These are phyloP conservation scores for Cataglyphis albicans DNA, from an alignment of 2,888 invertebrate genomes.

Conservation along the genomic window DNA sequence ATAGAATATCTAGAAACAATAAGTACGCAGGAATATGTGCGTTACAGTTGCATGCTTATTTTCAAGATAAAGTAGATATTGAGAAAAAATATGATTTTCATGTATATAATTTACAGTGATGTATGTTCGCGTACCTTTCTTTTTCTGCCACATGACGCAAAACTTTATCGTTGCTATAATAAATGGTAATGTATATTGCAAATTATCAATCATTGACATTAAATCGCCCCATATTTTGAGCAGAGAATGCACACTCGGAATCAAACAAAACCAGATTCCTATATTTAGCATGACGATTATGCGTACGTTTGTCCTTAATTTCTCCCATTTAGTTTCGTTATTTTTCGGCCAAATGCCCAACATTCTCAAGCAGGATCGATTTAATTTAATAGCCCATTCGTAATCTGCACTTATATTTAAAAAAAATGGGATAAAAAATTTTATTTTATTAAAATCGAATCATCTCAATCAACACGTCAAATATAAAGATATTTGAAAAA, in stretches of 20 bases:
- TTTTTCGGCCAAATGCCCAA: constrained; percentile 25
- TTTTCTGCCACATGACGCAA: neutral
- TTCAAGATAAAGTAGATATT: neutral
- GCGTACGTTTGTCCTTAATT: neutral
- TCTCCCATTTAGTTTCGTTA: neutral
- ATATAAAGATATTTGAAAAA: neutral
- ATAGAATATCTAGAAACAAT: neutral
- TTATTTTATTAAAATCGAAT: neutral
- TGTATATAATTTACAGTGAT: neutral
- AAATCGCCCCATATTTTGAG: constrained; percentile 6
- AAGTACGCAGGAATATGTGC: neutral
- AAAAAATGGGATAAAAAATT: neutral
- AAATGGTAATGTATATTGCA: constrained; percentile 12
- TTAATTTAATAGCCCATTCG: constrained; percentile 31
- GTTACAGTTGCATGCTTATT: neutral
- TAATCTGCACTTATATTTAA: constrained; percentile 6
- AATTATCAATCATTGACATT: constrained; percentile 23
- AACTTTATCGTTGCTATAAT: neutral
- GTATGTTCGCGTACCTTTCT: neutral
- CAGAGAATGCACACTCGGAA: constrained; percentile 9
- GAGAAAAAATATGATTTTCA: neutral
- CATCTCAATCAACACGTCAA: neutral
- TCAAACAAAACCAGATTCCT: neutral
- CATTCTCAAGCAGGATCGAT: neutral
- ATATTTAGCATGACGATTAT: neutral